Evolutionary conservation across 2,888 invertebrate genomes (phyloP).

Genomic region (Horisme vitalbata): DNA sequence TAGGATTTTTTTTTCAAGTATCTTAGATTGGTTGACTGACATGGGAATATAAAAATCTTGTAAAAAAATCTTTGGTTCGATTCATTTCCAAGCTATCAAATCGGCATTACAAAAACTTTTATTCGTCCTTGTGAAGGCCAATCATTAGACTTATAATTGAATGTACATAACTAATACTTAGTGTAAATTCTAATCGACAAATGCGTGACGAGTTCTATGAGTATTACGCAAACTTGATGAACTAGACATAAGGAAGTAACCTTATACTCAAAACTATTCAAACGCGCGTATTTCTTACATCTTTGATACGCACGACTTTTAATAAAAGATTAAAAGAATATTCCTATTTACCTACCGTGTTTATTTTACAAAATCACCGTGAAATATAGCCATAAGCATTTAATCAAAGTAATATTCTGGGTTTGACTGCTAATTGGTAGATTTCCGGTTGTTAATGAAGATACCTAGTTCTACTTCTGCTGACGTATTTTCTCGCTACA

Average conservation of each 20-base stretch:
- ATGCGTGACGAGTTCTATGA: slow-evolving; percentile 57
- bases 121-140: slow-evolving; percentile 78
- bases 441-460: slow-evolving; percentile 7
- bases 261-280: slow-evolving; percentile 71
- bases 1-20: no score
- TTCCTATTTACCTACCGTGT: slow-evolving; percentile 33
- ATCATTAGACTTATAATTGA: slow-evolving; percentile 49
- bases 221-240: slow-evolving; percentile 62
- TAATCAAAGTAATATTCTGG: slow-evolving; percentile 26
- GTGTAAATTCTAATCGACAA: slow-evolving; percentile 51
- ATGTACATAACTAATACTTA: slow-evolving; percentile 39
- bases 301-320: slow-evolving; percentile 70
- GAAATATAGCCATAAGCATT: slow-evolving; percentile 41
- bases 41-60: no score
- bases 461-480: neutral
- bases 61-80: no score
- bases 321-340: slow-evolving; percentile 44
- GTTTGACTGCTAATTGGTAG: slow-evolving; percentile 10
- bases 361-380: slow-evolving; percentile 26
- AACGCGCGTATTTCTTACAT: slow-evolving; percentile 64
- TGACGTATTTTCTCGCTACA: no score
- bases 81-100: no score
- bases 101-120: no score
- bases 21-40: no score
- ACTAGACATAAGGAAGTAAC: slow-evolving; percentile 72